Base-by-base conservation (phyloP, 2,888 invertebrate species). In the Nephrotoma flavescens region DNA sequence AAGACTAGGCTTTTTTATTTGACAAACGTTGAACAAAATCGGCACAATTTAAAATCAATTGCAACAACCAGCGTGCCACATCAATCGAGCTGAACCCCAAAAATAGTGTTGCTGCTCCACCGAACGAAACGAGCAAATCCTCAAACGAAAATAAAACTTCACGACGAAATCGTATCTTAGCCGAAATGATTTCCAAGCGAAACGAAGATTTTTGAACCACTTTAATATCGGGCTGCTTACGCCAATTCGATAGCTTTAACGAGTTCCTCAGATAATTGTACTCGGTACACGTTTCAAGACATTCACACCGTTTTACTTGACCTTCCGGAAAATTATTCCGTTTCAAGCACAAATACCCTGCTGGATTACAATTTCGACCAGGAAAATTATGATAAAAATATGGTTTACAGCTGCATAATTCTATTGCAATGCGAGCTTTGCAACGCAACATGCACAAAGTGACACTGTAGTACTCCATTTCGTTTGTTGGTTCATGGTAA, bases 111-210 rank as follows among this genome's bases (percentile, higher is more conserved):
- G 93, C 90, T 3, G 92, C 92, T 2, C 93, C 93, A n/a, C 93
- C 93, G 88, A 93, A 91, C 0, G 93, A 92, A 0, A 93, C 93
- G 93, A 94, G 90, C 87, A 94, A 91, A 90, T 94, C 93, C 88
- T 93, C 93, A 88, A 93, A 93, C 85, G 93, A 92, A 88, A 93
- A 94, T 1, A 94, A 90, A 5, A 94, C 92, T 89, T 93, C 93
- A 41, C 94, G 90, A n/a, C 92, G 91, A 88, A 93, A 92, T 87
- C 93, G 92, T 4, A 93, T 92, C 42, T 92, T 93, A 0, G 93
- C 93, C 6, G 92, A 92, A 84, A 93, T 89, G 2, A 93, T 88
- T 85, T 93, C 93, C 92, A 93, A 93, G 4, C 93, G 91, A 88
- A 93, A 93, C 15, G 92, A 93, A 0, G 93, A 92, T 84, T 92